Percentiles rank a stretch among this genome's conserved stretches.
phyloP scores from a whole-genome alignment of 2,113 vertebrate species.

The Clarias gariepinus region DNA sequence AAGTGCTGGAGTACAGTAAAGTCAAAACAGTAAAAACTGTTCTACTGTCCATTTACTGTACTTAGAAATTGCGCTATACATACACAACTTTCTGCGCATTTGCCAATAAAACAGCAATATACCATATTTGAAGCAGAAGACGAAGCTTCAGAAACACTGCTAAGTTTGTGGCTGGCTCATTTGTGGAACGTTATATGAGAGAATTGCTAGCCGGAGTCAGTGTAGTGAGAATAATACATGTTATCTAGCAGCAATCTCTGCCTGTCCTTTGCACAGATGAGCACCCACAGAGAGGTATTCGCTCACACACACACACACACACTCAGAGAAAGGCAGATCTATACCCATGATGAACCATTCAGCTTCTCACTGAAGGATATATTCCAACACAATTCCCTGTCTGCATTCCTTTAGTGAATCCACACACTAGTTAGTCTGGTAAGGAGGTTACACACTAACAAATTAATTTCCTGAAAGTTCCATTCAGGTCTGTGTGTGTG shows the following conservation, averaged over 20 bases:
- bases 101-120: conserved; percentile 33
- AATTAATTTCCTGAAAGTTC: conserved; percentile 24
- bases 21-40: not conserved
- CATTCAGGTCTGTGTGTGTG: conserved; percentile 44
- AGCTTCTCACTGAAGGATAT: conserved; percentile 42
- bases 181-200: conserved; percentile 45
- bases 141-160: conserved; percentile 32
- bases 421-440: conserved; percentile 37
- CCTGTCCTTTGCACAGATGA: conserved; percentile 47
- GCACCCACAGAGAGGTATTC: conserved; percentile 44
- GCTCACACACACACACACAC: not conserved
- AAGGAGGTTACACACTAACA: conserved; percentile 32
- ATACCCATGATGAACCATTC: conserved; percentile 40
- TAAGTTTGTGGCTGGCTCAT: conserved; percentile 42
- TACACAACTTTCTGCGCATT: not conserved
- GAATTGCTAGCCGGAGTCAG: conserved; percentile 41
- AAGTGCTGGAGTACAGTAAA: not conserved
- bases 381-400: conserved; percentile 38
- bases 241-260: conserved; percentile 54
- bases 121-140: not conserved
- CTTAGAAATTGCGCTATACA: not conserved
- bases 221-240: conserved; percentile 55
- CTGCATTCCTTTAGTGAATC: conserved; percentile 31
- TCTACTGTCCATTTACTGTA: not conserved
- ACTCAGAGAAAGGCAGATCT: conserved; percentile 49